Evolutionary conservation across 2,797 vertebrate genomes (phyloP), one percentile per base, ranked within the genome.

Genomic region (Craterocephalus amniculus): DNA sequence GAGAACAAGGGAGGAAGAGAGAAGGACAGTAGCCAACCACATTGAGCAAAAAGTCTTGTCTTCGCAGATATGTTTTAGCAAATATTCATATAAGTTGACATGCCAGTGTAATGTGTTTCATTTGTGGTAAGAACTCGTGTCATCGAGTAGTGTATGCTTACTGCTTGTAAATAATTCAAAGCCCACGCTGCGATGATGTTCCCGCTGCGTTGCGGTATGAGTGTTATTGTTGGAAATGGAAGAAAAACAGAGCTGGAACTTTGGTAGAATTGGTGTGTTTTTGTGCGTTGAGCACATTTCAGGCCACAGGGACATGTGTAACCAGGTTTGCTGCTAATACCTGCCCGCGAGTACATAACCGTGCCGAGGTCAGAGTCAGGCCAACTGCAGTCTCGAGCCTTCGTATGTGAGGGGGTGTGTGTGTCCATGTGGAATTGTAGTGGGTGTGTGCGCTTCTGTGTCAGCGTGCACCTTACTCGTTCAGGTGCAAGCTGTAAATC

Each of bases 401-500:
- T 55, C 7, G 27, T 55, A 29, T 55, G 52, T 48, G n/a, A 22
- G 43, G 13, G 65, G 40, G 20, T 61, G 16, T 36, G 35, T 49
- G 73, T 61, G 49, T 70, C 61, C 43, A 54, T 9, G n/a, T 51
- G 65, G 27, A 51, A 79, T 78, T 65, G 58, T 36, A 32, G 49
- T 61, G 51, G 54, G 63, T 16, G 11, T 70, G 74, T 70, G 74
- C 76, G 72, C 84, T 78, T 74, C 58, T 76, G 78, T 76, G 73
- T 24, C 36, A 32, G 22, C 26, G 71, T 73, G 72, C 78, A 85
- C 85, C 81, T 83, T 87, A 79, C 75, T 80, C 87, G 79, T 75
- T 87, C 72, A 84, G 81, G 82, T 88, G 83, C 68, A 43, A 70
- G 69, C 83, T 76, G 81, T 91, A 92, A 93, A 92, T 90, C 88